Evolutionary conservation across 1,140 invertebrate genomes (phyloP), one percentile per base, ranked within the genome.

Genomic region (Atta texana): DNA sequence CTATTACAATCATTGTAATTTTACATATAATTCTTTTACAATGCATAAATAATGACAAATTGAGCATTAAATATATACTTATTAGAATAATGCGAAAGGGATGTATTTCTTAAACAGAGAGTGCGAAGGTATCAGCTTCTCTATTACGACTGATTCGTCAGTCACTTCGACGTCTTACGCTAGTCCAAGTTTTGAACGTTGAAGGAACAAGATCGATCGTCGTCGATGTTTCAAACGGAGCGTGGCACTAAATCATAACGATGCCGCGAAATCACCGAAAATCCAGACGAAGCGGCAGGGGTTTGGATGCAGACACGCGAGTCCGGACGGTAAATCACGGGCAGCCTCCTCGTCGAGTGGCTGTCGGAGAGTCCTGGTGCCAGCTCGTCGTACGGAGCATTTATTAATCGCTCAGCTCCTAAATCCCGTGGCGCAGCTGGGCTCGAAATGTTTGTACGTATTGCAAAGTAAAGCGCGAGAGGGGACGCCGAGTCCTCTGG

Each of bases 321-420:
- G 86, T 78, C 89, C 87, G 77, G 85, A 87, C 90, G 80, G 90
- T 90, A 89, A 90, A 88, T 90, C 90, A 90, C 81, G 89, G 85
- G 44, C 87, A 87, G 89, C 76, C 69, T 82, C 77, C 81, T 87
- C 90, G 90, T 91, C 90, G 90, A 90, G 90, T 91, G 89, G 89
- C 89, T 91, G 90, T 91, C 89, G 91, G 87, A 89, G 90, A 89
- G 90, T 91, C 90, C 88, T 74, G 88, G 84, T 89, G 90, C 88
- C 75, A 80, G 77, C 75, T 90, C 88, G 88, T 91, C 90, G 72
- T 91, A 91, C 86, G 86, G 75, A 89, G 90, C 90, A 91, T 91
- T 91, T 91, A 91, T 91, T 91, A 91, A 91, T 91, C 91, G 91
- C 90, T 91, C 88, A 90, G 90, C 90, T 91, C 90, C 90, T 90